A percentile compares a stretch with the other conserved stretches of the same genome.
Conservation (phyloP, 2,113 vertebrate genomes). For the Tupaia chinensis region DNA sequence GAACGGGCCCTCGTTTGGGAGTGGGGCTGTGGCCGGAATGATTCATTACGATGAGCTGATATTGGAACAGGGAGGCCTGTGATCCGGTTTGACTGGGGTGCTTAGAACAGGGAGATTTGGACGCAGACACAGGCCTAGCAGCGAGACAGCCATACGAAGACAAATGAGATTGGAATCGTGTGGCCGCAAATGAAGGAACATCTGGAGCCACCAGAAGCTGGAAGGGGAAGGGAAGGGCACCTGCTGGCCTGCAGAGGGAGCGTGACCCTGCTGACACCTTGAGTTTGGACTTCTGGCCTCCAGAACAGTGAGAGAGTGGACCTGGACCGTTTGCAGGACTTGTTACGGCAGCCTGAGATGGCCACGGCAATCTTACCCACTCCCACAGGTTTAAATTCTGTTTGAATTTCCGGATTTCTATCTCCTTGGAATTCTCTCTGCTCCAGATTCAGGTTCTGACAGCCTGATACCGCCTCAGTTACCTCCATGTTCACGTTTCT, state of each 20-base stretch:
- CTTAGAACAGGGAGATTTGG: not conserved
- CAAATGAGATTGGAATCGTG: not conserved
- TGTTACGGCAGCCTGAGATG: not conserved
- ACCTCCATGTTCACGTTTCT: not conserved
- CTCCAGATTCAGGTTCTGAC: not conserved
- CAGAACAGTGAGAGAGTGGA: not conserved
- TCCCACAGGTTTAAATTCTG: not conserved
- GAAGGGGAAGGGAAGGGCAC: not conserved
- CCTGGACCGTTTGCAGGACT: not conserved
- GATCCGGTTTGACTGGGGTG: not conserved
- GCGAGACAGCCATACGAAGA: not conserved
- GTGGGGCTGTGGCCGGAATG: not conserved
- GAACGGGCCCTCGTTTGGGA: not conserved
- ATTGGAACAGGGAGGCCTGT: not conserved
- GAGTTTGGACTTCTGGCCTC: not conserved
- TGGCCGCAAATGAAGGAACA: not conserved
- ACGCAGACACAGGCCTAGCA: not conserved
- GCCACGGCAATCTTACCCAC: fast-evolving
- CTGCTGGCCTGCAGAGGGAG: not conserved
- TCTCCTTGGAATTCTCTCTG: not conserved
- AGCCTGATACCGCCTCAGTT: not conserved
- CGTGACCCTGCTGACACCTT: not conserved
- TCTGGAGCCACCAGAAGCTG: not conserved
- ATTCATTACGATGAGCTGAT: not conserved
- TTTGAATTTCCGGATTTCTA: not conserved